Conservation (phyloP, 2,888 invertebrate species). For the Temnothorax rugatulus region DNA sequence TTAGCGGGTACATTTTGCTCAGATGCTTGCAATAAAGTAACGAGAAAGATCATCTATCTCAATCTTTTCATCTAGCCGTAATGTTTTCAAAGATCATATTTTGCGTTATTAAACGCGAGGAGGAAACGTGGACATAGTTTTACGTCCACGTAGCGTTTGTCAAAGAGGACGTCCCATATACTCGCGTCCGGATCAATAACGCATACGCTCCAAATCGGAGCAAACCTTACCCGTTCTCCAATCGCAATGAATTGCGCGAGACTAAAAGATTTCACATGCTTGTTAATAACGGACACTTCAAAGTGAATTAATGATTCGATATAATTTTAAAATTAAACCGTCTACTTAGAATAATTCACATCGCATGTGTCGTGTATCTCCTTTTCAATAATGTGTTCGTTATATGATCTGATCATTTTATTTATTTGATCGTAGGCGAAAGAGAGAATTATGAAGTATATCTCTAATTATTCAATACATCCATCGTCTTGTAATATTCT, state of each 20-base stretch:
- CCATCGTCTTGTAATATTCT: neutral
- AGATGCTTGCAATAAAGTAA: neutral
- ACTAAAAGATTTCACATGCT: neutral
- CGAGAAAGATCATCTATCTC: slow-evolving; percentile 5
- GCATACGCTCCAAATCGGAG: slow-evolving; percentile 42
- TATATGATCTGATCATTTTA: neutral
- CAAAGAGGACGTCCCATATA: slow-evolving; percentile 40
- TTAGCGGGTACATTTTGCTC: neutral
- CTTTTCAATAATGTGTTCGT: neutral
- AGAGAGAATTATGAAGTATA: neutral
- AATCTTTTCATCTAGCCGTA: neutral
- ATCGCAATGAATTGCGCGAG: slow-evolving; percentile 33
- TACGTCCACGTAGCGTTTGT: slow-evolving; percentile 13
- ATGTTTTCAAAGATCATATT: neutral
- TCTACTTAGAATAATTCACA: neutral
- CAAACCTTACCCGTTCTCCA: slow-evolving; percentile 43
- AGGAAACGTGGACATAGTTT: slow-evolving; percentile 20
- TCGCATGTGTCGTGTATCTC: neutral
- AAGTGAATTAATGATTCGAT: neutral
- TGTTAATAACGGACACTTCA: neutral
- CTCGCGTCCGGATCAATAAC: slow-evolving; percentile 47
- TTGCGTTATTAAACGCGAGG: slow-evolving; percentile 9
- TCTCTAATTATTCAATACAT: neutral
- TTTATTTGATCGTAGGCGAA: neutral
- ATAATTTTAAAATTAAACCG: neutral